Evolutionary conservation across 2,113 vertebrate genomes (phyloP), one percentile per base, ranked within the genome.

Genomic region (Vicugna pacos): DNA sequence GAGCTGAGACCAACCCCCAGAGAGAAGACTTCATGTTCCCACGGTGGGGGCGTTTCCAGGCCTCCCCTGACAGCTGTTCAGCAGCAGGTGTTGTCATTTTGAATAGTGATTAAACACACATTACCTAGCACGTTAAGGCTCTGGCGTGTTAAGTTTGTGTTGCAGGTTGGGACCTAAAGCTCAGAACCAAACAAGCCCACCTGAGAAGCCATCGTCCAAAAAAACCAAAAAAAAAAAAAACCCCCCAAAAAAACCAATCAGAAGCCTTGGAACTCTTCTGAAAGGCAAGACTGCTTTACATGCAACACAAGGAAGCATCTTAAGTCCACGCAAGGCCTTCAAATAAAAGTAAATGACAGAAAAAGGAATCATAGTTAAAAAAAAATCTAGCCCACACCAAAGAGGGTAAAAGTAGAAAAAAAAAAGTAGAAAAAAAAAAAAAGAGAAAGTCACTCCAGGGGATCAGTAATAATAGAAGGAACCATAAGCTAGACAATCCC

Each of bases 331-430:
- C 50, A 73, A 95, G 80, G 76, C 89, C 85, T 24, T 92, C 81
- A 96, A 97, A 94, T 98, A 76, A 97, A 98, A 98, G 81, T 26
- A 65, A 84, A 28, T 8, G 26, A 56, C 65, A 86, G 38, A n/a
- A 54, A 96, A 97, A 98, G 92, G 56, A 96, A 95, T 95, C 91
- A 95, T 93, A 97, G 84, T 96, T 87, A 0, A 96, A 96, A 98
- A 98, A 42, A 97, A 96, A 83, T 11, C 93, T 96, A 98, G 97
- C 96, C 97, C 96, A 95, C 98, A 97, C 96, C 89, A 97, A 98
- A 98, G 54, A 98, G 97, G 97, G 97, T 96, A 95, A 95, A 98
- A 97, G 96, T 83, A 56, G 38, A 42, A 42, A 42, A 42, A 42
- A 42, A 42, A 42, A 42, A 42, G 38, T 42, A 42, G 38, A 42